phyloP scores from a whole-genome alignment of 1,140 invertebrate species.

The Conopomorpha cramerella region DNA sequence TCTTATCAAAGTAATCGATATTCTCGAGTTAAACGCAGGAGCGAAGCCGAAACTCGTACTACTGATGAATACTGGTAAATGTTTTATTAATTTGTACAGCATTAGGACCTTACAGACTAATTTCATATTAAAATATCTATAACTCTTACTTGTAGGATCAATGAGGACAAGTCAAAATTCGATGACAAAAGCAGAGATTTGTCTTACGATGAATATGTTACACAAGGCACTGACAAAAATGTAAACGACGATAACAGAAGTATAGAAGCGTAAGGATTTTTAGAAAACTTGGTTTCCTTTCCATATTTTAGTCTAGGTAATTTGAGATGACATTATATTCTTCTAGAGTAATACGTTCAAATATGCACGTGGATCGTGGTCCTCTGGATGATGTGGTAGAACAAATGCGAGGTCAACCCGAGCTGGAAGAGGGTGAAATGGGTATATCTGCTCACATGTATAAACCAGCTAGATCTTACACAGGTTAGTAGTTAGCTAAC shows the following conservation, averaged over 20 bases:
- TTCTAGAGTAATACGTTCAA: constrained; percentile 20
- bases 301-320: not conserved
- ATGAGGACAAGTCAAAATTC: no score
- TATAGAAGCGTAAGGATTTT: not conserved
- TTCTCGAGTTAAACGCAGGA: constrained; percentile 3
- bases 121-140: no score
- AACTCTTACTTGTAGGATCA: no score
- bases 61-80: constrained; percentile 18
- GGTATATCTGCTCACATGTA: constrained; percentile 30
- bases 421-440: constrained; percentile 50
- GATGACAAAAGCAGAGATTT: no score
- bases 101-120: no score
- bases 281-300: not conserved
- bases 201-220: not conserved
- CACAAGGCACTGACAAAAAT: no score
- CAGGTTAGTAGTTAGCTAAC: no score
- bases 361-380: constrained; percentile 38
- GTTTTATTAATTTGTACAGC: constrained; percentile 1
- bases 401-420: constrained; percentile 41
- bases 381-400: constrained; percentile 44
- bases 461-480: constrained; percentile 26
- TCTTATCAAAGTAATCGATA: not conserved
- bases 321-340: not conserved
- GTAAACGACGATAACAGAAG: not conserved
- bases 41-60: constrained; percentile 16